These are phyloP conservation scores for Siderastrea siderea DNA, from an alignment of 92 coral and sea anemone genomes.

Conservation along the genomic window DNA sequence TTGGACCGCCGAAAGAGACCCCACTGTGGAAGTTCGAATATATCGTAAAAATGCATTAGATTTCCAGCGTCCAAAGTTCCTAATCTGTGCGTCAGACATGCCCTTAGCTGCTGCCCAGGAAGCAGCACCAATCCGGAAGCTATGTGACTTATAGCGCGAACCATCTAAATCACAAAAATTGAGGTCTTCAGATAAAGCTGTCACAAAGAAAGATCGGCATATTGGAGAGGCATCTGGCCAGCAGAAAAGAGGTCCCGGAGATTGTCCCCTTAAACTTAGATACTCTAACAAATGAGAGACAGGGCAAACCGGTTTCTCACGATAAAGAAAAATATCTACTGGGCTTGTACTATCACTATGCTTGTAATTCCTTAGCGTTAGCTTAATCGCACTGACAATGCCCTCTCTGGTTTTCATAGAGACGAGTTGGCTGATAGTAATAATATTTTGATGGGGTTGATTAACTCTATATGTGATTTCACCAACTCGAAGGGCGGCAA, in stretches of 20 bases:
- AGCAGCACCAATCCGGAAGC: conserved; percentile 1
- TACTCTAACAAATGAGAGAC: conserved; percentile 7
- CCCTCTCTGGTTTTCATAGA: not conserved
- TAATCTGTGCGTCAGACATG: conserved; percentile 23
- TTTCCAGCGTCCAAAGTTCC: conserved; percentile 26
- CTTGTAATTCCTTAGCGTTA: conserved; percentile 19
- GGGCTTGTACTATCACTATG: conserved; percentile 16
- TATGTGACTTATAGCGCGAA: conserved; percentile 15
- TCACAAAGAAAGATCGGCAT: conserved; percentile 2
- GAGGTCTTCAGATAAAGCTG: not conserved
- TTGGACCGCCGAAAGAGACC: not conserved
- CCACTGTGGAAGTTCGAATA: not conserved
- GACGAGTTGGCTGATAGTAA: conserved; percentile 4
- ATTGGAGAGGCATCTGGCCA: conserved; percentile 26
- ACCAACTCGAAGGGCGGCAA: conserved; percentile 36
- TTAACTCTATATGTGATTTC: conserved; percentile 23
- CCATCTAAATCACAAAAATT: conserved; percentile 12
- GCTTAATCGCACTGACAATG: not conserved
- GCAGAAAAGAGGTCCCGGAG: conserved; percentile 24
- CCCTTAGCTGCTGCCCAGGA: conserved; percentile 40
- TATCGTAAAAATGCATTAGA: conserved; percentile 9
- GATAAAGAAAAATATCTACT: conserved; percentile 17
- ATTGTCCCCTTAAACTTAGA: conserved; percentile 1
- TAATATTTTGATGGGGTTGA: conserved; percentile 16
- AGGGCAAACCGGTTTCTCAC: conserved; percentile 25